Percentiles rank a stretch among this genome's conserved stretches.
These are phyloP conservation scores for Cottoperca gobio DNA, from an alignment of 2,797 vertebrate species.

Conservation along the genomic window DNA sequence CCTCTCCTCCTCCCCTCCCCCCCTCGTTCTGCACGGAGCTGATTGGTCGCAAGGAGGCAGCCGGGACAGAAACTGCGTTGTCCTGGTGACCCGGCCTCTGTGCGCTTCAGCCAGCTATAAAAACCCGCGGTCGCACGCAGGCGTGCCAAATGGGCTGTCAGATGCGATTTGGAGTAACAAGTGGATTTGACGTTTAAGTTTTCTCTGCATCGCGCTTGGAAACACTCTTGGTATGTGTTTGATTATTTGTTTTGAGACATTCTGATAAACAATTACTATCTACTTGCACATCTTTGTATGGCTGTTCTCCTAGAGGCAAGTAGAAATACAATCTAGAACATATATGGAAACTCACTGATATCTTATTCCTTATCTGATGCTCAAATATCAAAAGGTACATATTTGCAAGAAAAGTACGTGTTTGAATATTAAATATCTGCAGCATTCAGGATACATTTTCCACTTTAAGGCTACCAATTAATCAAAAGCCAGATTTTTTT, in stretches of 20 bases:
- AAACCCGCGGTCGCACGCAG: constrained; percentile 76
- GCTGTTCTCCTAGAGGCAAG: not conserved
- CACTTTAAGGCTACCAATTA: not conserved
- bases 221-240: constrained; percentile 72
- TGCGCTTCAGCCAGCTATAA: constrained; percentile 84
- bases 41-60: constrained; percentile 87
- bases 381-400: no score
- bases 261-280: not conserved
- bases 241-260: not conserved
- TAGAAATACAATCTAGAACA: not conserved
- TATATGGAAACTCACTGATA: not conserved
- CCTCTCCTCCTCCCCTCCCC: constrained; percentile 18
- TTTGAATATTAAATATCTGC: not conserved
- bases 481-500: no score
- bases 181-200: constrained; percentile 69
- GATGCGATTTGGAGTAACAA: constrained; percentile 79
- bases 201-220: constrained; percentile 55
- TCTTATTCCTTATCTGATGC: not conserved
- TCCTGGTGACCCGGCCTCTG: constrained; percentile 82
- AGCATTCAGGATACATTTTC: no score
- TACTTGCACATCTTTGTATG: not conserved
- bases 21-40: constrained; percentile 60
- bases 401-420: not conserved
- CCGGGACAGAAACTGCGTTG: constrained; percentile 84
- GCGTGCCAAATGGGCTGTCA: constrained; percentile 84